Conservation (phyloP, 2,113 vertebrate species). For the Gobius niger region DNA sequence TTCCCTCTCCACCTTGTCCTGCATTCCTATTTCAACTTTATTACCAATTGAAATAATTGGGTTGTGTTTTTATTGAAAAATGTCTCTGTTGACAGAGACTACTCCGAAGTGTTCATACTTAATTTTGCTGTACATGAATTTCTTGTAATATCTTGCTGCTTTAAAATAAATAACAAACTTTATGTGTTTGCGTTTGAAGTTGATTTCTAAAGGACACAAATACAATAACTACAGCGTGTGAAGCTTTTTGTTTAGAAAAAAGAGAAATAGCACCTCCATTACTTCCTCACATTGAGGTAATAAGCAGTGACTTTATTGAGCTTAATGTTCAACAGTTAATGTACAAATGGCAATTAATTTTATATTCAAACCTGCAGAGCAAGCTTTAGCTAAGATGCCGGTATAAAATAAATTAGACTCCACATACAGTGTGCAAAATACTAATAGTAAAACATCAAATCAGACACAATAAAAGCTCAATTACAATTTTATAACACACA, state of each 20-base stretch:
- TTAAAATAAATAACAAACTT: slow-evolving; percentile 73
- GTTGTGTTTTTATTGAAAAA: slow-evolving; percentile 30
- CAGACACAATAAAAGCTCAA: too few species aligned
- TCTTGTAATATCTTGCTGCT: slow-evolving; percentile 76
- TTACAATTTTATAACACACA: too few species aligned
- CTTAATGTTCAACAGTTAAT: too few species aligned
- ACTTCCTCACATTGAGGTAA: background rate
- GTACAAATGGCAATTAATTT: too few species aligned
- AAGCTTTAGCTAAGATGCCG: too few species aligned
- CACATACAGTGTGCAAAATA: too few species aligned
- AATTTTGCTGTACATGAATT: slow-evolving; percentile 79
- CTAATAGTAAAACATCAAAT: too few species aligned
- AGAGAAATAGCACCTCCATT: background rate
- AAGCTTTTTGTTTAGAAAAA: background rate
- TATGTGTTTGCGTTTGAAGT: slow-evolving; percentile 11
- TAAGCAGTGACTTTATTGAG: background rate
- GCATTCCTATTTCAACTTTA: slow-evolving; percentile 27
- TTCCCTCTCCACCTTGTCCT: slow-evolving; percentile 43
- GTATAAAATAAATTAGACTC: too few species aligned
- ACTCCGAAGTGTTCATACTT: slow-evolving; percentile 25
- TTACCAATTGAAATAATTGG: slow-evolving; percentile 28
- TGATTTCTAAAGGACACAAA: background rate
- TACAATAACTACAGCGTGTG: background rate
- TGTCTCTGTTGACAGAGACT: slow-evolving; percentile 35
- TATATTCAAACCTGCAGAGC: too few species aligned